Percentiles rank a stretch among this genome's conserved stretches.
Conservation (phyloP, 37 sponge, comb jelly and placozoan species). For the Hexactinellida sp. region DNA sequence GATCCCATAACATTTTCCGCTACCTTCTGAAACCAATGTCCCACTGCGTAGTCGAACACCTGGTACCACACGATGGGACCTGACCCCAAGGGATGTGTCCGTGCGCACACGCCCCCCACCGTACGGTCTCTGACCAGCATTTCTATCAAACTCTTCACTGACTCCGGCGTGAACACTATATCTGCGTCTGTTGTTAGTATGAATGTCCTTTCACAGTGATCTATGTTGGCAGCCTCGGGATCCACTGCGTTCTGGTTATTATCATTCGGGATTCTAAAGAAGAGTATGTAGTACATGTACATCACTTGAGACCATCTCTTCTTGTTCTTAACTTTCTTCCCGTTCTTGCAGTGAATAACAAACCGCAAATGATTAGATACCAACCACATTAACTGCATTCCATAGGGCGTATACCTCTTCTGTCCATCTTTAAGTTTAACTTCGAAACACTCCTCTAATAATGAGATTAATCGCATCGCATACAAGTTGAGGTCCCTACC, state of each 20-base stretch:
- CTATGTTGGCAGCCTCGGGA: neutral
- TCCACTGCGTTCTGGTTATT: neutral
- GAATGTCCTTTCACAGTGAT: conserved; percentile 45
- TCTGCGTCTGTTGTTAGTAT: conserved; percentile 90
- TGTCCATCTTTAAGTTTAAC: conserved; percentile 20
- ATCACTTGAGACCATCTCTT: conserved; percentile 86
- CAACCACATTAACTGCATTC: conserved; percentile 39
- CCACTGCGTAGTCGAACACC: conserved; percentile 71
- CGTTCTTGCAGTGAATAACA: conserved; percentile 61
- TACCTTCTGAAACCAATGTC: conserved; percentile 71
- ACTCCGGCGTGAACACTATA: conserved; percentile 61
- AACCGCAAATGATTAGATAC: conserved; percentile 34
- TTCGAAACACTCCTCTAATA: conserved; percentile 42
- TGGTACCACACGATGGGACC: conserved; percentile 85
- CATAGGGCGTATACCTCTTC: conserved; percentile 56
- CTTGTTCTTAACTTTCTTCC: conserved; percentile 57
- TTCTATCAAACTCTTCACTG: conserved; percentile 56
- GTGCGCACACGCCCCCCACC: conserved; percentile 71
- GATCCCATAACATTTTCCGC: conserved; percentile 73
- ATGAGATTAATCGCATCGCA: conserved; percentile 54
- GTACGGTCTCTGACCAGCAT: conserved; percentile 40
- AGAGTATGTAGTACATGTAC: conserved; percentile 81
- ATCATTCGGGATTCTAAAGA: conserved; percentile 30
- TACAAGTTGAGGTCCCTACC: conserved; percentile 42
- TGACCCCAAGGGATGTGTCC: conserved; percentile 69